phyloP scores from a whole-genome alignment of 2,797 vertebrate species.

The Phylloscopus collybita region DNA sequence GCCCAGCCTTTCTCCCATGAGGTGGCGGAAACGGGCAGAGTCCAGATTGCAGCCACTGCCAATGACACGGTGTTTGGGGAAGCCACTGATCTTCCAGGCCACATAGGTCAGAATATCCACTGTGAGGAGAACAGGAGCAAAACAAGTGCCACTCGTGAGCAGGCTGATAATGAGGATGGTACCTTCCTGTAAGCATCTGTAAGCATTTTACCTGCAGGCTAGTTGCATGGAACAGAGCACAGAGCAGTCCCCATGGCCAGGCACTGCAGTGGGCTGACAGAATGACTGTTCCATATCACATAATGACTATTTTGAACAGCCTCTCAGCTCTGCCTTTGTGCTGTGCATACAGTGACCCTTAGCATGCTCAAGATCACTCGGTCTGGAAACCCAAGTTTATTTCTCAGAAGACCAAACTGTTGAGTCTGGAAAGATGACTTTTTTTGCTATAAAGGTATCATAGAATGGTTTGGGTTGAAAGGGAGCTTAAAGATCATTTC shows the following conservation, averaged over 20 bases:
- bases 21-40: slow-evolving; percentile 93
- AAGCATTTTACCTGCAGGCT: background rate
- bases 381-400: background rate
- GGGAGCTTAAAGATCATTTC: background rate
- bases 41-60: slow-evolving; percentile 97
- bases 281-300: background rate
- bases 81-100: slow-evolving; percentile 97
- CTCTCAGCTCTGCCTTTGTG: background rate
- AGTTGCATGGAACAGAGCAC: background rate
- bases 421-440: background rate
- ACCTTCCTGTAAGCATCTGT: background rate
- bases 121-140: slow-evolving; percentile 52
- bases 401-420: background rate
- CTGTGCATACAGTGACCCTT: background rate
- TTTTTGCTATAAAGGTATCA: background rate
- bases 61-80: slow-evolving; percentile 93
- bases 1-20: slow-evolving; percentile 92
- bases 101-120: slow-evolving; percentile 98
- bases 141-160: background rate
- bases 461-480: background rate
- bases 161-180: background rate
- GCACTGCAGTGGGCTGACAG: background rate
- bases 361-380: background rate
- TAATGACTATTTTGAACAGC: background rate
- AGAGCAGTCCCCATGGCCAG: background rate